These are phyloP conservation scores for Ornithoptera priamus DNA, from an alignment of 2,888 invertebrate genomes.

Conservation along the genomic window DNA sequence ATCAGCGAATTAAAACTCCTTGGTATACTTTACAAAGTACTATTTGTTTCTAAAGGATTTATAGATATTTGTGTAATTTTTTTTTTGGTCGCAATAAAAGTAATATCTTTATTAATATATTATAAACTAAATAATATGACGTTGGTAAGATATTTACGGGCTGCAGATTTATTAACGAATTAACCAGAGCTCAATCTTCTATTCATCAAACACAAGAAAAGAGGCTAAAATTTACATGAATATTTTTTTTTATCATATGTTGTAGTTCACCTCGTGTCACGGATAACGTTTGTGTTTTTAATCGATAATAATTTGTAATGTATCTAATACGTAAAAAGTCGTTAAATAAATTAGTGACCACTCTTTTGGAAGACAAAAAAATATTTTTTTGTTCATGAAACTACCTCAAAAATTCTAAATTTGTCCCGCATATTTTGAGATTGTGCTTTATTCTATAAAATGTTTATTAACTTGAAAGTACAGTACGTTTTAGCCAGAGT, in stretches of 20 bases:
- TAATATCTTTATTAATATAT: too few relatives aligned
- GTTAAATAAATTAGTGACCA: slow-evolving; percentile 8
- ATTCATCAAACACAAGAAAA: slow-evolving; percentile 9
- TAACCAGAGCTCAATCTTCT: slow-evolving; percentile 14
- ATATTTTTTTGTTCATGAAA: slow-evolving; percentile 34
- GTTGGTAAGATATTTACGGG: too few relatives aligned
- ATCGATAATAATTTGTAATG: neutral
- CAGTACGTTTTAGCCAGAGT: slow-evolving; percentile 16
- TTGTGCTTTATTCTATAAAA: slow-evolving; percentile 20
- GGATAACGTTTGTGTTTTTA: neutral
- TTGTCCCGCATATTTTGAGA: slow-evolving; percentile 28
- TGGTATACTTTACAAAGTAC: too few relatives aligned
- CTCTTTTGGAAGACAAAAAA: neutral
- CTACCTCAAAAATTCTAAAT: slow-evolving; percentile 47
- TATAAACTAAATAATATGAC: too few relatives aligned
- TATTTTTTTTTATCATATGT: neutral
- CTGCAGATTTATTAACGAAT: neutral
- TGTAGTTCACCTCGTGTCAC: neutral
- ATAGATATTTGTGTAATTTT: too few relatives aligned
- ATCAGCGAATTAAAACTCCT: too few relatives aligned
- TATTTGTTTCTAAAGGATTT: too few relatives aligned
- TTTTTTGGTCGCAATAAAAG: too few relatives aligned
- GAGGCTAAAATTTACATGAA: slow-evolving; percentile 20
- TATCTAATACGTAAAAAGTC: neutral
- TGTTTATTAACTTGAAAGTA: slow-evolving; percentile 21